Percentiles rank a stretch among this genome's conserved stretches.
phyloP scores from a whole-genome alignment of 2,113 vertebrate genomes.

The Prunella fulvescens region DNA sequence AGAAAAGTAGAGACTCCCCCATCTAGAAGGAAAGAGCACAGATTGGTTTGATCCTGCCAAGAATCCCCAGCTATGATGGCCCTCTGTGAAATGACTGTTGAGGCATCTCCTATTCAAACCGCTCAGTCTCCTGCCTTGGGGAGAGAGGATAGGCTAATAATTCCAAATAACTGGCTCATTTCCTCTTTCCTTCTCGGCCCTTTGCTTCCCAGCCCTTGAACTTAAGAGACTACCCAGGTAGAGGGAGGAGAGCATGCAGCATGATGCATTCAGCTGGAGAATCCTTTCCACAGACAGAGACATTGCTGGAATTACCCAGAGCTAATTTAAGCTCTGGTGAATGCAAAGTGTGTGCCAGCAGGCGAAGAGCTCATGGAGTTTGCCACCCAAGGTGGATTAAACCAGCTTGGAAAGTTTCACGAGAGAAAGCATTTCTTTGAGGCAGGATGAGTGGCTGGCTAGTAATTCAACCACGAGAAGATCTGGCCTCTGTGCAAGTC shows the following conservation, averaged over 20 bases:
- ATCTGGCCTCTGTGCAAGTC: constrained; percentile 31
- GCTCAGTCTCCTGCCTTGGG: neutral
- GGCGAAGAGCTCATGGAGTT: constrained; percentile 44
- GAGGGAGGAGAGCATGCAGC: neutral
- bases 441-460: constrained; percentile 49
- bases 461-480: constrained; percentile 58
- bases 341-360: constrained; percentile 45
- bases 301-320: constrained; percentile 56
- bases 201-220: neutral
- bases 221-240: constrained; percentile 8
- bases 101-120: neutral
- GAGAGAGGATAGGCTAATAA: neutral
- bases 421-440: constrained; percentile 59
- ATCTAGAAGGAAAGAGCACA: neutral
- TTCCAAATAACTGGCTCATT: neutral
- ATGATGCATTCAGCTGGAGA: neutral
- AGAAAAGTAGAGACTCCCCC: neutral
- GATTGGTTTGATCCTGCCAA: neutral
- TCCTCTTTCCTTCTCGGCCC: neutral
- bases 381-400: constrained; percentile 71
- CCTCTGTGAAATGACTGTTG: neutral
- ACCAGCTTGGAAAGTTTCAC: constrained; percentile 61
- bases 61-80: neutral
- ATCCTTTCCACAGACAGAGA: constrained; percentile 28
- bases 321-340: constrained; percentile 59